Conservation (phyloP, 1,140 invertebrate species). For the Apis cerana region DNA sequence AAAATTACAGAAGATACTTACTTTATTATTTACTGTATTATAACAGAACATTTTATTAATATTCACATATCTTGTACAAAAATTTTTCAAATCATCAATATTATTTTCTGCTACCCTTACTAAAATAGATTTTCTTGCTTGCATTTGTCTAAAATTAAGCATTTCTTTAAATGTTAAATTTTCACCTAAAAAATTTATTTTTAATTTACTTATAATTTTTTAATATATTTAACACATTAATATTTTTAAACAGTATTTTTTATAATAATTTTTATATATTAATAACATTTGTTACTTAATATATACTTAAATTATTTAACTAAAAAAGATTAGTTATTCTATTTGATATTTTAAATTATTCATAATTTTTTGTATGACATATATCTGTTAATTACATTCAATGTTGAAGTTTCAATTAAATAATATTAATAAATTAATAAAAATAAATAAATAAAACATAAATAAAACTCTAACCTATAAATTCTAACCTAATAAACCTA, state of each 20-base stretch:
- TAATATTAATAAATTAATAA: background rate
- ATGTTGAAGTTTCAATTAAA: background rate
- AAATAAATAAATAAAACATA: background rate
- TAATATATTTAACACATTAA: background rate
- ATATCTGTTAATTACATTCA: background rate
- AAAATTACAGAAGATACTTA: conserved; percentile 54
- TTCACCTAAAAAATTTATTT: conserved; percentile 76
- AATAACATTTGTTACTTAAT: background rate
- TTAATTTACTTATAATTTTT: background rate
- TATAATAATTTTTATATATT: background rate
- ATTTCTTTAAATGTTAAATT: conserved; percentile 52
- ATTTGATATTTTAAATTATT: background rate
- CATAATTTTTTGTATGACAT: background rate
- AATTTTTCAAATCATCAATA: conserved; percentile 83
- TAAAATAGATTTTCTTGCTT: conserved; percentile 42
- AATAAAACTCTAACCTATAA: background rate
- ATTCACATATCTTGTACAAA: conserved; percentile 84
- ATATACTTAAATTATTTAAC: background rate
- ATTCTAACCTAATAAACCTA: too few relatives aligned
- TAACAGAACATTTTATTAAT: conserved; percentile 85
- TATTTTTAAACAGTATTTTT: background rate
- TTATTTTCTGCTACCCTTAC: conserved; percentile 80
- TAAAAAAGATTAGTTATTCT: background rate
- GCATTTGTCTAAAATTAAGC: background rate
- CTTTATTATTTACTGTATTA: conserved; percentile 77